phyloP scores from a whole-genome alignment of 2,797 vertebrate genomes.

The Harpagifer antarcticus region DNA sequence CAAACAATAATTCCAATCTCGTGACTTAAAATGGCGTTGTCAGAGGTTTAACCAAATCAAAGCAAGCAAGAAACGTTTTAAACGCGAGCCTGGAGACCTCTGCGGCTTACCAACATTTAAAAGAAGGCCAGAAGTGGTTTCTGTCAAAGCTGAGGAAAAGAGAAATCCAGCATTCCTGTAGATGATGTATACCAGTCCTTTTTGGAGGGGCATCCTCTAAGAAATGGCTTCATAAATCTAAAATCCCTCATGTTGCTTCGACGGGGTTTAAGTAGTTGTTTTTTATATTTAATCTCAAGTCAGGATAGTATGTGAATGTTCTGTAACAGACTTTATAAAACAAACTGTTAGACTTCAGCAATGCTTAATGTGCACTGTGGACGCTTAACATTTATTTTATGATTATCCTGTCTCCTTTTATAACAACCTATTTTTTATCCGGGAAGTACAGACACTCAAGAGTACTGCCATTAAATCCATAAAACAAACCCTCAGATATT shows the following conservation, averaged over 20 bases:
- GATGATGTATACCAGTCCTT: conserved; percentile 37
- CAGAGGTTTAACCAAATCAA: conserved; percentile 44
- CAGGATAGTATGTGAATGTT: conserved; percentile 14
- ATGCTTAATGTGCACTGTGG: conserved; percentile 22
- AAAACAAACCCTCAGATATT: conserved; percentile 17
- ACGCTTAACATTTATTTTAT: conserved; percentile 29
- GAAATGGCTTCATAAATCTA: conserved; percentile 38
- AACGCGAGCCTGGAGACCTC: conserved; percentile 34
- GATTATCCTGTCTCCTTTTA: conserved; percentile 14
- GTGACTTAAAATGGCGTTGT: conserved; percentile 27
- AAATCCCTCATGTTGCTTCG: conserved; percentile 26
- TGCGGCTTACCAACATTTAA: conserved; percentile 44
- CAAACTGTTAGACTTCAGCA: conserved; percentile 9
- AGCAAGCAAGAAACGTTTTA: conserved; percentile 45
- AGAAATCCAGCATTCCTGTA: conserved; percentile 20
- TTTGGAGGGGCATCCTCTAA: conserved; percentile 8
- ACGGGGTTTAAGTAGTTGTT: conserved; percentile 19
- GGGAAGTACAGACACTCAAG: conserved; percentile 3
- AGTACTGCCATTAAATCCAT: conserved; percentile 20
- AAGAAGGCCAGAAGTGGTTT: conserved; percentile 37
- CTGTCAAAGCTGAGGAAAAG: conserved; percentile 25
- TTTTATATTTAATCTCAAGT: conserved; percentile 33
- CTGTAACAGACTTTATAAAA: conserved; percentile 36
- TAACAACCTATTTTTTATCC: conserved; percentile 28
- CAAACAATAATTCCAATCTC: conserved; percentile 21